These are phyloP conservation scores for Pachymerium ferrugineum DNA, from an alignment of 2,888 invertebrate genomes.

Conservation along the genomic window DNA sequence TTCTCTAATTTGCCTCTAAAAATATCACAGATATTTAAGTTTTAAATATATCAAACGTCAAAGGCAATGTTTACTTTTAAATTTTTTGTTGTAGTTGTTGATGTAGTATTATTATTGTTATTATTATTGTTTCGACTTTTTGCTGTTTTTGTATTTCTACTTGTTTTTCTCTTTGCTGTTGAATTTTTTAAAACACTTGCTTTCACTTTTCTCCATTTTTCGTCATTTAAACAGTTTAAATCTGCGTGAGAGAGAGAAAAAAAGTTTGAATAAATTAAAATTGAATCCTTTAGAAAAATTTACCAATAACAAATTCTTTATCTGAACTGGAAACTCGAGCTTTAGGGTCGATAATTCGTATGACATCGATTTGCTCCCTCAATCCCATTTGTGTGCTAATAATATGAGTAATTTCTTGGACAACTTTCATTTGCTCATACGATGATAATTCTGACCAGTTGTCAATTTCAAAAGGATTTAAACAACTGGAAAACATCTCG, in stretches of 20 bases:
- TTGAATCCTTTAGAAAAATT: neutral
- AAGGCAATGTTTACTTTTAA: too few relatives aligned
- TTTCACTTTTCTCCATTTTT: neutral
- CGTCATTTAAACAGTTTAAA: neutral
- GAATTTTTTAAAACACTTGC: neutral
- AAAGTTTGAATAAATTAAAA: too few relatives aligned
- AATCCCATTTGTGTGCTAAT: conserved; percentile 43
- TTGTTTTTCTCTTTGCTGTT: neutral
- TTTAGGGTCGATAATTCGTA: conserved; percentile 44
- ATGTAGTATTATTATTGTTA: too few relatives aligned
- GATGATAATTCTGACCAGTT: conserved; percentile 40
- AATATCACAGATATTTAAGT: neutral
- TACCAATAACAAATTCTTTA: conserved; percentile 45
- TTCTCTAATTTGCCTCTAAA: neutral
- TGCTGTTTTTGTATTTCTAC: neutral
- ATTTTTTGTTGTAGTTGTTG: too few relatives aligned
- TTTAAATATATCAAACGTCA: too few relatives aligned
- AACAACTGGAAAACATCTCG: neutral
- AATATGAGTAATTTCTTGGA: conserved; percentile 43
- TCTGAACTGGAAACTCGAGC: conserved; percentile 42
- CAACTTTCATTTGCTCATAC: conserved; percentile 41
- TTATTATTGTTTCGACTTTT: neutral
- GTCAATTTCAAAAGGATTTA: neutral
- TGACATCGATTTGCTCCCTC: conserved; percentile 45
- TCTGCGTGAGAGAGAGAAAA: too few relatives aligned